Base-by-base conservation (phyloP, 2,888 invertebrate species). In the Cynaeus angustus region DNA sequence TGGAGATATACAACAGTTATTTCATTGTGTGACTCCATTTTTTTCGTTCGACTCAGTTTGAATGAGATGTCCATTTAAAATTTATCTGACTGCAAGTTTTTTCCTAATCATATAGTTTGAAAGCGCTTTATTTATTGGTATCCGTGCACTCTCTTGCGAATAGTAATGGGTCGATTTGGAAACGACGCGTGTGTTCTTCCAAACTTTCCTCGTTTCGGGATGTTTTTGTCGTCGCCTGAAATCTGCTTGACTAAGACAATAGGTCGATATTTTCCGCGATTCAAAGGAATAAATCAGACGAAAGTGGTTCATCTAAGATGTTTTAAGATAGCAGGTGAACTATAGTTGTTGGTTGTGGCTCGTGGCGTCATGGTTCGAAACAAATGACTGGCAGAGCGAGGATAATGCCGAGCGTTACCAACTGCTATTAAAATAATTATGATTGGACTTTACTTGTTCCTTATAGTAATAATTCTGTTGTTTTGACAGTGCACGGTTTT, bases 311-410 rank as follows among this genome's bases (percentile, higher is more conserved):
- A 82, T 82, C 80, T 79, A 72, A 81, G 81, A 81, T 81, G 73
- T 78, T 77, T 78, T 72, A 73, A 80, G 81, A 80, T 81, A 81
- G 80, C 84, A 83, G 82, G 83, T 83, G 83, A 84, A 83, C 82
- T 83, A 83, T 82, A 82, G 80, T 81, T 80, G 81, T 81, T 81
- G 79, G 77, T 76, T 80, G 79, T 83, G 85, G 85, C 85, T 85
- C 85, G 85, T 85, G 85, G 85, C 86, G 85, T 86, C 85, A 86
- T 86, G 86, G 80, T 86, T 86, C 82, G 86, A 84, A 85, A 83
- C 86, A 85, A 86, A 85, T 86, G 86, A 84, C 85, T 85, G 85
- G 78, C 84, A 85, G 85, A 85, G 85, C 86, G 85, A 84, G 82
- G 84, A 85, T 86, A 86, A 85, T 86, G 84, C 83, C 82, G 83